Conservation (phyloP, 2,888 invertebrate species). For the Omphaloscelis lunosa region DNA sequence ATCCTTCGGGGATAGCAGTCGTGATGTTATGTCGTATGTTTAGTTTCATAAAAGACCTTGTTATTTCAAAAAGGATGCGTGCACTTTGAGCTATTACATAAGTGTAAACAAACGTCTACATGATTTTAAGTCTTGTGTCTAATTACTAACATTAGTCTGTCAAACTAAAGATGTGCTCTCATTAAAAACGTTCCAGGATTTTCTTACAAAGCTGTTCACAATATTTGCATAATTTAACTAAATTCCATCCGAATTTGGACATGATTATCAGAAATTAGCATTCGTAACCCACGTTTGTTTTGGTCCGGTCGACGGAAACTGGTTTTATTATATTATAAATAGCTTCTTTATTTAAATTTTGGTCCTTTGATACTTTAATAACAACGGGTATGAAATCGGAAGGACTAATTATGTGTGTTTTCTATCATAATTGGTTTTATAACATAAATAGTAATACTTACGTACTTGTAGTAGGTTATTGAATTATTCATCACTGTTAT, state of each 20-base stretch:
- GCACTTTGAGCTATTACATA: not conserved
- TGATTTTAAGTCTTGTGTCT: not conserved
- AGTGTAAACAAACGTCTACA: not conserved
- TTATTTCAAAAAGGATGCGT: not conserved
- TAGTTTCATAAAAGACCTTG: not conserved
- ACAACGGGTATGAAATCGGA: not conserved
- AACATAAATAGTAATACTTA: too few species aligned
- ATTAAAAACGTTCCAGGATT: not conserved
- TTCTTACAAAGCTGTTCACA: not conserved
- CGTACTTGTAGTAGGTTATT: not conserved
- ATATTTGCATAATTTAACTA: conserved; percentile 17
- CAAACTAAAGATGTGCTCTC: not conserved
- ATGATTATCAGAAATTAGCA: conserved; percentile 3
- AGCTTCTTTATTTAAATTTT: not conserved
- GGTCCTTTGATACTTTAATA: not conserved
- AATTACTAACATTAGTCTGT: conserved; percentile 20
- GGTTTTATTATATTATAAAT: not conserved
- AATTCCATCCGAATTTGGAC: not conserved
- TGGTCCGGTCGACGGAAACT: not conserved
- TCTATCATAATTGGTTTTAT: not conserved
- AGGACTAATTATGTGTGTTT: not conserved
- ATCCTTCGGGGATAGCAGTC: not conserved
- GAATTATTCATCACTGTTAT: conserved; percentile 7
- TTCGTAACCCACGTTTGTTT: not conserved
- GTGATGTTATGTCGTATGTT: not conserved